Conservation (phyloP, 2,797 vertebrate genomes). For the Acanthis flammea region DNA sequence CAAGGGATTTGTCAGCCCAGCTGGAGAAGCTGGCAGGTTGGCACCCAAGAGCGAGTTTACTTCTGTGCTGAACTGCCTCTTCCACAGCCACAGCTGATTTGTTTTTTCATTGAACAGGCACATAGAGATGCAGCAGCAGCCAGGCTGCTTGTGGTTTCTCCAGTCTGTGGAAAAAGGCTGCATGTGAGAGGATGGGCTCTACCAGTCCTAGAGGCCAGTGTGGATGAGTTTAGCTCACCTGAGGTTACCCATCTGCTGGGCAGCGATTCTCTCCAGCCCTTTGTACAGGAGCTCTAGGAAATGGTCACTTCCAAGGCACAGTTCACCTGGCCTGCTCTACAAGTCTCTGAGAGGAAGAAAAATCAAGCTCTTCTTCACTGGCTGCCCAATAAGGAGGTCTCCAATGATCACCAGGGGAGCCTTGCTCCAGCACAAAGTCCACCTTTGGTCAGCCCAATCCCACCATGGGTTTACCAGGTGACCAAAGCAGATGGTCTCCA, state of each 20-base stretch:
- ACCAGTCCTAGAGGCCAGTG: not conserved
- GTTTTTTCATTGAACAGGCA: not conserved
- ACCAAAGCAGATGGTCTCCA: not conserved
- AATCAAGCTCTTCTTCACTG: not conserved
- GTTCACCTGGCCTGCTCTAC: not conserved
- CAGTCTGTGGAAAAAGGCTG: not conserved
- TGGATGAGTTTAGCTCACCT: not conserved
- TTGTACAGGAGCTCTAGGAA: accelerated
- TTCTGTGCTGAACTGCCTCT: not conserved
- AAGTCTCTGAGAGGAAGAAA: not conserved
- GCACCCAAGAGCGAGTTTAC: not conserved
- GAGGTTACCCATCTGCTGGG: not conserved
- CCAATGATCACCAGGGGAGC: not conserved
- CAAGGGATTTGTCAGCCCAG: not conserved
- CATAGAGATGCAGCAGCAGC: not conserved
- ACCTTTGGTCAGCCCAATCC: not conserved
- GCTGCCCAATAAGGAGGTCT: too few relatives aligned
- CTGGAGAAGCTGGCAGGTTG: not conserved
- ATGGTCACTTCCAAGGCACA: not conserved
- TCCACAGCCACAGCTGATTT: not conserved
- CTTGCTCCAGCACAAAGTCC: not conserved
- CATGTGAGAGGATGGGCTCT: accelerated
- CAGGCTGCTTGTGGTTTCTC: not conserved
- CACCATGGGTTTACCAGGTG: not conserved
- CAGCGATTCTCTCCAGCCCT: accelerated